Evolutionary conservation across 2,797 vertebrate species (phyloP), one percentile per base, ranked within the genome.

Genomic region (Rhinichthys osculus): DNA sequence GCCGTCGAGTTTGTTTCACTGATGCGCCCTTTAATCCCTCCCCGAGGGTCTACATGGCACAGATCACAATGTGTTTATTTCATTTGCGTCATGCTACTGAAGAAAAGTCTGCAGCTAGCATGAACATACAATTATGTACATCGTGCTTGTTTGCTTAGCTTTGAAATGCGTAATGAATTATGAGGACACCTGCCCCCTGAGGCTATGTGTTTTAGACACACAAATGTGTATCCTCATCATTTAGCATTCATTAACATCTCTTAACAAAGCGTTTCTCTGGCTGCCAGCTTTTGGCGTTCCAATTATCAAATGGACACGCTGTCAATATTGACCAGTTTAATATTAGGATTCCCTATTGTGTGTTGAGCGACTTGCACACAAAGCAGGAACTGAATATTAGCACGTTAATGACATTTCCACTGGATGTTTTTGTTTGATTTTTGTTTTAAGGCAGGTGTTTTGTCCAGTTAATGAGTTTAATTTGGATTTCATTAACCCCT

Each of bases 401-500:
- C 93, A 92, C 92, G 92, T 93, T 94, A 94, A 94, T 95, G 91
- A 90, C 90, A 88, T 93, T 90, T 90, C 71, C 82, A 67, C 84
- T 86, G 79, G 59, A 83, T 85, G 88, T 87, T 90, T 91, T 87
- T 92, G 86, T 91, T 93, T 92, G 87, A 92, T 87, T 92, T 91
- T 91, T 91, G 91, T 92, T 93, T 92, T 89, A 93, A 93, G 91
- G 92, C 94, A 95, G 94, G 93, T 96, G 94, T 94, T 94, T 94
- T 89, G 86, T 90, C 83, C 87, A 82, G 91, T 92, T 95, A 95
- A 95, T 94, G 93, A 93, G 91, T 94, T 94, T 93, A 92, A 95
- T 95, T 94, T 93, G 91, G 92, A 94, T 96, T 95, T 95, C 94
- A 96, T 96, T 95, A 96, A 95, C 94, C 94, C 90, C 77, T 90